Percentiles rank a stretch among this genome's conserved stretches.
phyloP scores from a whole-genome alignment of 23 tunicate species.

The Styela clava region DNA sequence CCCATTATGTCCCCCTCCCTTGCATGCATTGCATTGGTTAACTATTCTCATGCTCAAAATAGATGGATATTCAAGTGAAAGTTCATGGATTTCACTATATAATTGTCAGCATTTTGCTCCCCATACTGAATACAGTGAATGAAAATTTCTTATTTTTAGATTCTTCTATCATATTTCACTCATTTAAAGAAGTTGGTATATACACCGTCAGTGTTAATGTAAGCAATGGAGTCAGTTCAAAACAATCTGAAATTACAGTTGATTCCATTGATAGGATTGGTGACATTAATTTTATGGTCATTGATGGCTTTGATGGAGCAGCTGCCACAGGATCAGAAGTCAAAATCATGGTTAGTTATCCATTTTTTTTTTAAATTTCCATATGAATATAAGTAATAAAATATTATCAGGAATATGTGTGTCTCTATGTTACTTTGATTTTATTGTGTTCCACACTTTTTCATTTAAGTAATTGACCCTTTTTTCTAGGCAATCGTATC shows the following conservation, averaged over 20 bases:
- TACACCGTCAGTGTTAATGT: constrained; percentile 41
- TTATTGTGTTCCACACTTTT: too few species aligned
- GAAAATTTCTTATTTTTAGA: constrained; percentile 14
- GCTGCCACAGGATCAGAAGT: constrained; percentile 36
- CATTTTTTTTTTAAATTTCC: too few species aligned
- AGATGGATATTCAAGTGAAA: too few species aligned
- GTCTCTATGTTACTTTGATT: neutral
- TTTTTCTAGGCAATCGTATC: constrained; percentile 9
- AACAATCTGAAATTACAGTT: neutral
- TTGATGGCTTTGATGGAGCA: constrained; percentile 30
- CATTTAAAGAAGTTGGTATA: constrained; percentile 13
- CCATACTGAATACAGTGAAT: too few species aligned
- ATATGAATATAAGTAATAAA: too few species aligned
- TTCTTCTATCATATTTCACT: constrained; percentile 25
- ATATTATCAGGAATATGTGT: too few species aligned
- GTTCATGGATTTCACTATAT: too few species aligned
- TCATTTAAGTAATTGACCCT: too few species aligned
- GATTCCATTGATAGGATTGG: constrained; percentile 24
- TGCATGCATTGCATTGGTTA: too few species aligned
- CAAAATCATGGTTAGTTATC: constrained; percentile 8
- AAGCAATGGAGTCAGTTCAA: constrained; percentile 25
- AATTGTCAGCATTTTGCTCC: too few species aligned
- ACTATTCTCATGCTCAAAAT: too few species aligned
- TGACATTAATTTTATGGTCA: constrained; percentile 17
- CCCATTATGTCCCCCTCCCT: too few species aligned